Percentiles rank a stretch among this genome's conserved stretches.
phyloP scores from a whole-genome alignment of 2,888 invertebrate genomes.

The Plagodis dolabraria region DNA sequence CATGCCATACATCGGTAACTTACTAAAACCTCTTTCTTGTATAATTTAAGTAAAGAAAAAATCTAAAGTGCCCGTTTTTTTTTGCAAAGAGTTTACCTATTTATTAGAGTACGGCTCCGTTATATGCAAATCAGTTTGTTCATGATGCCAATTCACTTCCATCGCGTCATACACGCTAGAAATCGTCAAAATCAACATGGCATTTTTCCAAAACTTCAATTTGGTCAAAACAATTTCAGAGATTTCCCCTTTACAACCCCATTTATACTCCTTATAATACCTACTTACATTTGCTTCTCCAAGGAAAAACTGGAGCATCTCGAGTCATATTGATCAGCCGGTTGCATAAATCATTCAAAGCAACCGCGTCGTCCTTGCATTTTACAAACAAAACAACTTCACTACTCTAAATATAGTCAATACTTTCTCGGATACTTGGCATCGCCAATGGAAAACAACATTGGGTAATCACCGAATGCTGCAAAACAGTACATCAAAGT shows the following conservation, averaged over 20 bases:
- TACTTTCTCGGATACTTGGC: slow-evolving; percentile 62
- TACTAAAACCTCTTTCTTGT: too few relatives aligned
- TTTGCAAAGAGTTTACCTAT: too few relatives aligned
- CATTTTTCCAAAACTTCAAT: too few relatives aligned
- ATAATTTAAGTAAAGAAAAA: too few relatives aligned
- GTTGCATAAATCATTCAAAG: slow-evolving; percentile 24
- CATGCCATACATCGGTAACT: too few relatives aligned
- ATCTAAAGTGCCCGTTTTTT: too few relatives aligned
- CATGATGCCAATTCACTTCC: too few relatives aligned
- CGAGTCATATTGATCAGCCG: neutral
- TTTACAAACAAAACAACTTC: slow-evolving; percentile 42
- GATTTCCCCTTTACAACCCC: neutral
- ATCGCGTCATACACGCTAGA: too few relatives aligned
- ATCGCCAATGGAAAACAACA: slow-evolving; percentile 51
- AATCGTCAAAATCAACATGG: too few relatives aligned
- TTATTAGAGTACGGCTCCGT: too few relatives aligned
- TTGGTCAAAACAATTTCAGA: neutral
- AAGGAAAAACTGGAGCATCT: slow-evolving; percentile 22
- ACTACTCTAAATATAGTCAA: slow-evolving; percentile 57
- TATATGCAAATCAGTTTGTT: too few relatives aligned
- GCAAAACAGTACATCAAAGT: slow-evolving; percentile 13
- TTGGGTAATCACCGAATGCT: slow-evolving; percentile 41
- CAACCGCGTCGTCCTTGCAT: slow-evolving; percentile 44
- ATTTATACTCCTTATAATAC: too few relatives aligned
- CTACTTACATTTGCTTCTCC: neutral